Conservation (phyloP, 2,888 invertebrate genomes). For the Eristalis tenax region DNA sequence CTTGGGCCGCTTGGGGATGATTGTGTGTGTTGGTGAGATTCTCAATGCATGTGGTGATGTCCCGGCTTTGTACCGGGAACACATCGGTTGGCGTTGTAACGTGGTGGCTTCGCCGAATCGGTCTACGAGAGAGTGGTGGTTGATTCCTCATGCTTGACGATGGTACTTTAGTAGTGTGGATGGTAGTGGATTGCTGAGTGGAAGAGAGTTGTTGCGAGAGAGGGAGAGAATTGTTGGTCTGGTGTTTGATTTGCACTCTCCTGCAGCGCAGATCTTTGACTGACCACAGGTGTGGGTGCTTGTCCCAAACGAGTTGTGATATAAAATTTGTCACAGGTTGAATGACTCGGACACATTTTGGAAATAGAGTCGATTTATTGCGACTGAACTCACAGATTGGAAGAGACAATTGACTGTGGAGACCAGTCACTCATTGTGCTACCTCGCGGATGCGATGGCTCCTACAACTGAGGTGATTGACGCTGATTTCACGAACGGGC, state of each 20-base stretch:
- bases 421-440: too few species aligned
- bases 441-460: too few species aligned
- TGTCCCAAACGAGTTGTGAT: background rate
- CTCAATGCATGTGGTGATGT: slow-evolving; percentile 45
- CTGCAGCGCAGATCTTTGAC: background rate
- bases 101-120: background rate
- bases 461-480: too few species aligned
- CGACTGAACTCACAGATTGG: too few species aligned
- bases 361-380: too few species aligned
- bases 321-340: background rate
- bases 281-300: background rate
- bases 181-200: background rate
- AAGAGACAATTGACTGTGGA: too few species aligned
- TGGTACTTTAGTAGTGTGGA: slow-evolving; percentile 16
- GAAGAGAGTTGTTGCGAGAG: background rate
- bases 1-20: slow-evolving; percentile 2
- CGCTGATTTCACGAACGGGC: too few species aligned
- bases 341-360: too few species aligned
- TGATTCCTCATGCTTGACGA: background rate
- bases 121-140: background rate
- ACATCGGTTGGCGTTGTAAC: slow-evolving; percentile 9
- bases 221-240: background rate
- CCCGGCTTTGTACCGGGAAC: slow-evolving; percentile 48
- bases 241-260: background rate
- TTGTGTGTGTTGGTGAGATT: slow-evolving; percentile 46